phyloP scores from a whole-genome alignment of 2,888 invertebrate genomes.

The Eutolmus rufibarbis region DNA sequence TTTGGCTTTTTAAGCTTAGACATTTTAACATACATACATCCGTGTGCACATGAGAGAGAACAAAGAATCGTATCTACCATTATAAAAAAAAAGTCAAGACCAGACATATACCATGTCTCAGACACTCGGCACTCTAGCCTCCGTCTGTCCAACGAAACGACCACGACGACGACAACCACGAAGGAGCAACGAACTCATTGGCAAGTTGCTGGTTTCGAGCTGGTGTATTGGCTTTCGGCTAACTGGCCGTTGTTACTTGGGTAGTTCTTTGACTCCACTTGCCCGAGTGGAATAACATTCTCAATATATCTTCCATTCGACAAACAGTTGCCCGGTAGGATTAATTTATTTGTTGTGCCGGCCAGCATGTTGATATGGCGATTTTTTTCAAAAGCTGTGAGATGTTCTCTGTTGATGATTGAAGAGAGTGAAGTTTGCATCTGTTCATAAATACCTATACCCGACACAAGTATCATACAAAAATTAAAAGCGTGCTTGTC shows the following conservation, averaged over 20 bases:
- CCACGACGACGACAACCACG: neutral
- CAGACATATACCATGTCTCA: neutral
- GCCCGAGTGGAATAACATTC: slow-evolving; percentile 17
- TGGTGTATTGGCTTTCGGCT: neutral
- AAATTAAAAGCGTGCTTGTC: no score
- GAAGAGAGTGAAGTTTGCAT: no score
- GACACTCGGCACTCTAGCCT: neutral
- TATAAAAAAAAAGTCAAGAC: neutral
- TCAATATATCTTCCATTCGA: neutral
- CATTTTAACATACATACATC: neutral
- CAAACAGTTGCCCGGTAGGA: neutral
- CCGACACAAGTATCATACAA: no score
- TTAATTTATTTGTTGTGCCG: neutral
- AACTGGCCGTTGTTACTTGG: neutral
- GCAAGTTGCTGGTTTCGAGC: neutral
- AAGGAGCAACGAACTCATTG: slow-evolving; percentile 35
- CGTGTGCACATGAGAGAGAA: neutral
- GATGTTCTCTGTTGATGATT: no score
- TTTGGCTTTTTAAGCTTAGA: neutral
- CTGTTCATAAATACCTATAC: no score
- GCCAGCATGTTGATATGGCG: neutral
- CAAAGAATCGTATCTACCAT: slow-evolving; percentile 19
- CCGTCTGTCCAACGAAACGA: neutral
- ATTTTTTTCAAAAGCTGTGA: neutral
- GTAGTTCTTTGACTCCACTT: slow-evolving; percentile 20